Evolutionary conservation across 2,888 invertebrate species (phyloP).

Genomic region (Eucera pruinosa): DNA sequence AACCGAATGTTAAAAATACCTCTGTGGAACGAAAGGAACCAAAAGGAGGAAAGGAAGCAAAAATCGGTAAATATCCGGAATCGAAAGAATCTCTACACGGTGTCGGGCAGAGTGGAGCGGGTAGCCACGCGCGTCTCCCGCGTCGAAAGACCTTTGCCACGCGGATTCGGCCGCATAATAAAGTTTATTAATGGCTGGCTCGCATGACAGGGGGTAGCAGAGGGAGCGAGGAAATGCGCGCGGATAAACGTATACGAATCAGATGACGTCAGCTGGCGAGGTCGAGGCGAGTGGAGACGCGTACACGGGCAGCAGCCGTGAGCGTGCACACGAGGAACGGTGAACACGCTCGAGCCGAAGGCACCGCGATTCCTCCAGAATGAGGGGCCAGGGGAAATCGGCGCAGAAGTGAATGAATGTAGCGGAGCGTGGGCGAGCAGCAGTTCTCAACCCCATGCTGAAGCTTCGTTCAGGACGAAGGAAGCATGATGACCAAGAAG

Average conservation of each 20-base stretch:
- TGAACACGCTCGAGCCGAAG: slow-evolving; percentile 60
- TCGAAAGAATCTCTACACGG: not conserved
- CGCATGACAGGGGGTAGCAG: slow-evolving; percentile 42
- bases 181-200: slow-evolving; percentile 73
- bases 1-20: not conserved
- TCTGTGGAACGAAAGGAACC: no score
- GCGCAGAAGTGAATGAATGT: slow-evolving; percentile 81
- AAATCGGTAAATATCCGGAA: not conserved
- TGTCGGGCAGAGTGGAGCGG: not conserved
- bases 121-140: slow-evolving; percentile 30
- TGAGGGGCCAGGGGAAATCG: slow-evolving; percentile 59
- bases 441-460: slow-evolving; percentile 71
- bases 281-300: slow-evolving; percentile 49
- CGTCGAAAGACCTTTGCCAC: slow-evolving; percentile 17
- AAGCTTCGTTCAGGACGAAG: not conserved
- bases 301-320: slow-evolving; percentile 31
- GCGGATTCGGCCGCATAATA: slow-evolving; percentile 56
- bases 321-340: slow-evolving; percentile 55
- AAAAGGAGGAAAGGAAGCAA: no score
- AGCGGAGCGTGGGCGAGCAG: slow-evolving; percentile 80
- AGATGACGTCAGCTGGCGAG: slow-evolving; percentile 75
- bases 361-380: slow-evolving; percentile 47
- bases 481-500: not conserved
- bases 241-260: slow-evolving; percentile 64
- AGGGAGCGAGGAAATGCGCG: slow-evolving; percentile 40